Base-by-base conservation (phyloP, 2,888 invertebrate species). In the Portevinia maculata region DNA sequence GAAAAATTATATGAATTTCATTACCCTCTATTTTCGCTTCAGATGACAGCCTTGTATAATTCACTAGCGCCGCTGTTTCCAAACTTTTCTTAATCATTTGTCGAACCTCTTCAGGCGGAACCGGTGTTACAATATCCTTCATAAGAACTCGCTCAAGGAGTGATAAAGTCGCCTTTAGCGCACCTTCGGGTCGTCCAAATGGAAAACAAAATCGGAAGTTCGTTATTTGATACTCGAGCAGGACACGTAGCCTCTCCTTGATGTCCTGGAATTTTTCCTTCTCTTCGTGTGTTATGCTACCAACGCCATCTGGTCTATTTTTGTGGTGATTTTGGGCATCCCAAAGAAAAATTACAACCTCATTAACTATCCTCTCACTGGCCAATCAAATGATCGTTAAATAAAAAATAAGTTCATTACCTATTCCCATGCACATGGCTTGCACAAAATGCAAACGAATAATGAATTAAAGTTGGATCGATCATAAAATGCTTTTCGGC, bases 161-260 rank as follows among this genome's bases (percentile, higher is more conserved):
- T 9, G 99, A 98, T 84, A 99, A 91, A 6, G 99, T 99, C 15
- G 98, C 97, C 92, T 99, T 99, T 85, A 99, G 92, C 55, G 99
- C 97, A 59, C 99, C 99, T 91, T 99, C 99, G 6, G 99, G 99
- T 87, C 99, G 93, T 84, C 99, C 99, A 90, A 99, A 99, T 83
- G 99, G 99, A 92, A 99, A 99, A 89, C 98, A 98, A 90, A 96
- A 99, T 92, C 97, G 94, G 93, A 99, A 99, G 93, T 99, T 98
- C 24, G 99, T 99, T 88, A 99, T 99, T 93, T 99, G 99, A 91
- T 97, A 96, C 91, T 99, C 99, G 86, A 99, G 92, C 85, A 99
- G 92, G 87, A 96, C 94, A 88, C 97, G 94, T 85, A 99, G 92
- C 84, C 99, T 93, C 89, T 99, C 99, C 91, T 99, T 99, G 88